Evolutionary conservation across 2,888 invertebrate genomes (phyloP).

Genomic region (Drosophila ustulata): DNA sequence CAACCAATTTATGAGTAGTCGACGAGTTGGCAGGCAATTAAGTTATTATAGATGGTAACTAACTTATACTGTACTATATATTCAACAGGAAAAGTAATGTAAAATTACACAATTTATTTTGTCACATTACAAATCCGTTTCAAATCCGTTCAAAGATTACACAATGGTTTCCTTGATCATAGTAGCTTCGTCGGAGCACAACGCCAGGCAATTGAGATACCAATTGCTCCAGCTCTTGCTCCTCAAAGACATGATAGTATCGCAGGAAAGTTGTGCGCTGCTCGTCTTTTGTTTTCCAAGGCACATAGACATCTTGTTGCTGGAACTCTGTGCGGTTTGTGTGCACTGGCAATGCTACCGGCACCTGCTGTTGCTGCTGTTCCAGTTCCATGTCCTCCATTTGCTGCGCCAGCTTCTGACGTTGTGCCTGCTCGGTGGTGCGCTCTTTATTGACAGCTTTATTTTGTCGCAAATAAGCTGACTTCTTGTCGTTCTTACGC

Average conservation of each 20-base stretch:
- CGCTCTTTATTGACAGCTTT: constrained; percentile 85
- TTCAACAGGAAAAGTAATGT: background rate
- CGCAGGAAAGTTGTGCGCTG: constrained; percentile 88
- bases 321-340: constrained; percentile 95
- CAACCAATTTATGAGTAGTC: background rate
- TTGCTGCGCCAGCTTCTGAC: constrained; percentile 67
- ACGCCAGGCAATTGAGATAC: constrained; percentile 86
- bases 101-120: background rate
- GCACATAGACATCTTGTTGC: constrained; percentile 96
- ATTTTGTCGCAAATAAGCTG: constrained; percentile 89
- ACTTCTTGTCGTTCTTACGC: constrained; percentile 87
- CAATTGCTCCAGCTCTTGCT: constrained; percentile 91
- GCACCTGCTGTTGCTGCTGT: constrained; percentile 38
- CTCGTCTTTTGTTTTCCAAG: constrained; percentile 92
- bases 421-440: constrained; percentile 83
- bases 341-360: constrained; percentile 89
- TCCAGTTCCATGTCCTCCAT: constrained; percentile 40
- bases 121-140: background rate
- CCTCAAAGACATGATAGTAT: constrained; percentile 97
- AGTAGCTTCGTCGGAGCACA: constrained; percentile 89
- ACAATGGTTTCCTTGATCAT: constrained; percentile 99
- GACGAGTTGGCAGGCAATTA: background rate
- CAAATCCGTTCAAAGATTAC: constrained; percentile 87
- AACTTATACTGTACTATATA: background rate
- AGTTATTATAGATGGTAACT: background rate